These are phyloP conservation scores for Lasioglossum calceatum DNA, from an alignment of 2,888 invertebrate species.

Conservation along the genomic window DNA sequence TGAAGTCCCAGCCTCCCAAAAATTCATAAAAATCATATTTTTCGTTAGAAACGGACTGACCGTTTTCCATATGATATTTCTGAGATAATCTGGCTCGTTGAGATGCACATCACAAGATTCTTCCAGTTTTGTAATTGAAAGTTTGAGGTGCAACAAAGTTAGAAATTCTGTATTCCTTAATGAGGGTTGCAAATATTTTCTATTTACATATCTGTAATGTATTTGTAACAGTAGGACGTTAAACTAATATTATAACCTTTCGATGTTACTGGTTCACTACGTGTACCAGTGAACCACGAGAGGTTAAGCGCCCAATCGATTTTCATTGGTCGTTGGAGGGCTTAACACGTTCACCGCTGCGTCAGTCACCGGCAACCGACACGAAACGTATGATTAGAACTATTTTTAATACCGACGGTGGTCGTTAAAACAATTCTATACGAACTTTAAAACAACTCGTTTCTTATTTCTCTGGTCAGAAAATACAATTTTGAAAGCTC, in stretches of 20 bases:
- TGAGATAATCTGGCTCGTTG: no score
- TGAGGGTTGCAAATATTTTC: neutral
- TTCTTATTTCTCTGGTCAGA: no score
- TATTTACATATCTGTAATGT: neutral
- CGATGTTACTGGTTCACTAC: constrained; percentile 2
- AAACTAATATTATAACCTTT: neutral
- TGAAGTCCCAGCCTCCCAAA: neutral
- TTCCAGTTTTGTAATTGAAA: neutral
- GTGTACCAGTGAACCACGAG: constrained; percentile 1
- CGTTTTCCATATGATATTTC: neutral
- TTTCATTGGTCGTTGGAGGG: constrained; percentile 6
- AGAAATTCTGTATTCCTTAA: neutral
- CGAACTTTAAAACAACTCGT: neutral
- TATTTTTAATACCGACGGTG: neutral
- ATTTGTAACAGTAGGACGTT: neutral
- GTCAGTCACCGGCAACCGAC: neutral
- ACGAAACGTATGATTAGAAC: neutral
- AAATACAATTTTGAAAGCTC: neutral
- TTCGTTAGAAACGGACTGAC: neutral
- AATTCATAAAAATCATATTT: neutral
- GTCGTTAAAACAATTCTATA: neutral
- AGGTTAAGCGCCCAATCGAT: constrained; percentile 9
- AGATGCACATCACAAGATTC: neutral
- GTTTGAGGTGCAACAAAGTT: neutral
- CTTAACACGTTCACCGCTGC: neutral